These are phyloP conservation scores for Arothron firmamentum DNA, from an alignment of 2,113 vertebrate genomes.

Conservation along the genomic window DNA sequence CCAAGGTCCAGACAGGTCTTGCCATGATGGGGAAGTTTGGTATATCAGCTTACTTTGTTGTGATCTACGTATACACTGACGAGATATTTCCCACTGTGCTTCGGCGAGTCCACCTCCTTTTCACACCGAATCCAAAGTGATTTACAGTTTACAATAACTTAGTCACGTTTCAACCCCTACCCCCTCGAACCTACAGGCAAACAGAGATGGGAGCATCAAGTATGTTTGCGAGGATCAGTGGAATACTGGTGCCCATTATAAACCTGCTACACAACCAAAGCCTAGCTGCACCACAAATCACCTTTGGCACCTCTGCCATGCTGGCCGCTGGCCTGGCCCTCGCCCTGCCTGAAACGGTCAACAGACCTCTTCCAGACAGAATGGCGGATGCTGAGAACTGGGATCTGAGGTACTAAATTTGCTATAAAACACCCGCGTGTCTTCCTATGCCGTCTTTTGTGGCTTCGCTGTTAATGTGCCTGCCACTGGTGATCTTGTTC, in stretches of 20 bases:
- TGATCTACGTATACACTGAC: conserved; percentile 79
- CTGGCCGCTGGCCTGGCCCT: conserved; percentile 71
- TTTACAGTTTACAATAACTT: neutral
- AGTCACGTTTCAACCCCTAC: too few relatives aligned
- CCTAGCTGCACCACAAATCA: conserved; percentile 57
- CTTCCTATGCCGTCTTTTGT: neutral
- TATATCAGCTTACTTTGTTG: conserved; percentile 79
- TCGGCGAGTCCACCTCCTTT: conserved; percentile 60
- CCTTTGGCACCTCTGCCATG: conserved; percentile 72
- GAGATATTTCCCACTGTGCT: conserved; percentile 83
- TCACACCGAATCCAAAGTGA: neutral
- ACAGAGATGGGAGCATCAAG: conserved; percentile 78
- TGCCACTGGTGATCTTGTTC: neutral
- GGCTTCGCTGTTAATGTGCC: neutral
- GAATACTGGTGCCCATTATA: conserved; percentile 75
- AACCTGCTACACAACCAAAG: conserved; percentile 67
- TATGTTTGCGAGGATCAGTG: conserved; percentile 77
- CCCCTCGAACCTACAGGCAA: conserved; percentile 67
- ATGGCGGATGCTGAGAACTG: conserved; percentile 74
- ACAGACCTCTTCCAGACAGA: conserved; percentile 75
- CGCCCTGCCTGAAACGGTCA: conserved; percentile 76
- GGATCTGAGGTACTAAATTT: conserved; percentile 38
- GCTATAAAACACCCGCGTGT: neutral
- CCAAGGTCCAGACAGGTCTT: conserved; percentile 63
- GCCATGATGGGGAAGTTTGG: conserved; percentile 82